Conservation (phyloP, 2,113 vertebrate species). For the Blennius ocellaris region DNA sequence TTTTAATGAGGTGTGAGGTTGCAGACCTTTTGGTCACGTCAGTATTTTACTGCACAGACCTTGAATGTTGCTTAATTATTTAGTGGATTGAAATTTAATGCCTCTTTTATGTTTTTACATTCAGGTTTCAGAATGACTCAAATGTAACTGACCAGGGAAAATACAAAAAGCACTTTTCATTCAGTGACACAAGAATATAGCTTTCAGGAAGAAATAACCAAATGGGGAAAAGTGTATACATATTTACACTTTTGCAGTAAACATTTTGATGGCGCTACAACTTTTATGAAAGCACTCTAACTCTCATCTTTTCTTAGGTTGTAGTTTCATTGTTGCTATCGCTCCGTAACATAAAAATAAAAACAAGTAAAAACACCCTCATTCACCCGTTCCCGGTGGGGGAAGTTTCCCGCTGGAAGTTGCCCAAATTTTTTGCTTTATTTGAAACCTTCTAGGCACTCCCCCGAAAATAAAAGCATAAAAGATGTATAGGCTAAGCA, state of each 20-base stretch:
- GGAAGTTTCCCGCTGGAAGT: conserved; percentile 9
- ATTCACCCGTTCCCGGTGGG: not conserved
- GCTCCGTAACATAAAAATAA: conserved; percentile 18
- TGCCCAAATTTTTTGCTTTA: conserved; percentile 9
- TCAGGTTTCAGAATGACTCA: not conserved
- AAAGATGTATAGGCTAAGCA: conserved; percentile 41
- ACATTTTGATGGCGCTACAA: too few species aligned
- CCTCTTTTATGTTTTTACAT: not conserved
- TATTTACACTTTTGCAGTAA: too few species aligned
- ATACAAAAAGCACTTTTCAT: not conserved
- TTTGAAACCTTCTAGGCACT: conserved; percentile 4
- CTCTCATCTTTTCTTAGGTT: not conserved
- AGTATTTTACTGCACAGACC: not conserved
- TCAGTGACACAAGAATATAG: too few species aligned
- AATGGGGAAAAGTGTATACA: too few species aligned
- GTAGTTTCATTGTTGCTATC: not conserved
- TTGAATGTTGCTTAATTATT: not conserved
- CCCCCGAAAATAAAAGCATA: conserved; percentile 44
- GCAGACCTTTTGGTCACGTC: not conserved
- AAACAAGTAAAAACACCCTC: conserved; percentile 9
- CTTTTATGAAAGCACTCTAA: too few species aligned
- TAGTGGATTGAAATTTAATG: not conserved
- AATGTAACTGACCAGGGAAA: not conserved
- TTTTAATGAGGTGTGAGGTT: not conserved
- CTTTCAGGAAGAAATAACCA: too few species aligned